Evolutionary conservation across 1,140 invertebrate genomes (phyloP).

Genomic region (Epicauta chinensis): DNA sequence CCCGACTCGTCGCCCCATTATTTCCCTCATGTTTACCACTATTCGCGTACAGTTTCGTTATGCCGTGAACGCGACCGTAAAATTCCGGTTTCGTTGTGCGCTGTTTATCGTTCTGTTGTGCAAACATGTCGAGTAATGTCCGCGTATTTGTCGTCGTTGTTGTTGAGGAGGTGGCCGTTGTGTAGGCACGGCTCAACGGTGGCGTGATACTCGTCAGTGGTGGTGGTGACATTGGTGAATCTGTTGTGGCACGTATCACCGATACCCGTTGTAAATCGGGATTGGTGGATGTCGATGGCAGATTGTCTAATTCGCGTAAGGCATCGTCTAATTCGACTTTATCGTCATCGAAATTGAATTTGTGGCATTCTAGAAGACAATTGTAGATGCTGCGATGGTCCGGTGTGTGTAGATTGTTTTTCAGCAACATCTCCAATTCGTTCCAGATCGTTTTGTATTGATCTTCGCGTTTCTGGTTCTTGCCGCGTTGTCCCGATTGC

Average conservation of each 20-base stretch:
- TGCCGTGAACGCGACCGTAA: too few relatives aligned
- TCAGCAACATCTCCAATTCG: slow-evolving; percentile 80
- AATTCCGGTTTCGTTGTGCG: too few relatives aligned
- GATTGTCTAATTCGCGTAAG: slow-evolving; percentile 31
- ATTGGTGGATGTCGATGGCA: slow-evolving; percentile 23
- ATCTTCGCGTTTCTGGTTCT: slow-evolving; percentile 67
- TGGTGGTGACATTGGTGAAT: slow-evolving; percentile 75
- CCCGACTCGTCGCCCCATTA: too few relatives aligned
- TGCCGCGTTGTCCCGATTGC: slow-evolving; percentile 51
- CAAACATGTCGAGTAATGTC: too few relatives aligned
- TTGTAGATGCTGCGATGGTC: slow-evolving; percentile 73
- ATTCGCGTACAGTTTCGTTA: too few relatives aligned
- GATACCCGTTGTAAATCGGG: slow-evolving; percentile 50
- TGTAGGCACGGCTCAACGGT: slow-evolving; percentile 23
- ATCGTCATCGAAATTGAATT: slow-evolving; percentile 47
- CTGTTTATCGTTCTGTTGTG: too few relatives aligned
- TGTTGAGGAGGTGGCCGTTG: too few relatives aligned
- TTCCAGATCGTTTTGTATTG: slow-evolving; percentile 86
- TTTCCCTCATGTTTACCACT: too few relatives aligned
- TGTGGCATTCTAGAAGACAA: slow-evolving; percentile 75
- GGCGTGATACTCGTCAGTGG: slow-evolving; percentile 41
- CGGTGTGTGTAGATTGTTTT: slow-evolving; percentile 60
- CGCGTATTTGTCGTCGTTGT: too few relatives aligned
- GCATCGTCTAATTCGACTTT: slow-evolving; percentile 52
- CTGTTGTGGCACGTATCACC: slow-evolving; percentile 71